Evolutionary conservation across 2,888 invertebrate species (phyloP), one percentile per base, ranked within the genome.

Genomic region (Diplazon laetatorius): DNA sequence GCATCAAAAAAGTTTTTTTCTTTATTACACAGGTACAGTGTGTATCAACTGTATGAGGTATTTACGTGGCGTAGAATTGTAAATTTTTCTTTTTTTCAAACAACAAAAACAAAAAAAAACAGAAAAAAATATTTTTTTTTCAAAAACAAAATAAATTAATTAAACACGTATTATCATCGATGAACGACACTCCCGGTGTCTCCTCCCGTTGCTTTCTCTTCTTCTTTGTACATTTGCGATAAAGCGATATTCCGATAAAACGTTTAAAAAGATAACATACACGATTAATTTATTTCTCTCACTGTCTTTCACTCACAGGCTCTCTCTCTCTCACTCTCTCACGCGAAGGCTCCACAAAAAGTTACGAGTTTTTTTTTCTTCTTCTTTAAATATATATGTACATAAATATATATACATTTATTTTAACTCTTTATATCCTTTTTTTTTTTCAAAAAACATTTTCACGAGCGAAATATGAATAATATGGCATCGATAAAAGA

Each of bases 1-100:
- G 85, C 84, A 85, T 82, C 82, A 70, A 87, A 86, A 70, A 78
- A n/a, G n/a, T n/a, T n/a, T n/a, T n/a, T n/a, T n/a, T n/a, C n/a
- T 88, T 88, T 87, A 88, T 87, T 88, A 78, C 83, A 88, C 88
- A 88, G 86, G 87, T 88, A 88, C 87, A 88, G 84, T 66, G 83
- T 83, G 79, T 78, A 81, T 82, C 80, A 71, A 71, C 48, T 82
- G 76, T 83, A 85, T 85, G 84, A 87, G 86, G 86, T 88, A 87
- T 80, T 62, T 79, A 69, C 50, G 76, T 77, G 62, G 75, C 69
- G 74, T 78, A 66, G 71, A 76, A 60, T 55, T 16, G n/a, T n/a
- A 16, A 55, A 14, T 20, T 20, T 25, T 69, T 39, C 48, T 14
- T 18, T 59, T 37, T 62, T 59, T 71, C 66, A 75, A 74, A 85